These are phyloP conservation scores for Semotilus atromaculatus DNA, from an alignment of 2,797 vertebrate species.

Conservation along the genomic window DNA sequence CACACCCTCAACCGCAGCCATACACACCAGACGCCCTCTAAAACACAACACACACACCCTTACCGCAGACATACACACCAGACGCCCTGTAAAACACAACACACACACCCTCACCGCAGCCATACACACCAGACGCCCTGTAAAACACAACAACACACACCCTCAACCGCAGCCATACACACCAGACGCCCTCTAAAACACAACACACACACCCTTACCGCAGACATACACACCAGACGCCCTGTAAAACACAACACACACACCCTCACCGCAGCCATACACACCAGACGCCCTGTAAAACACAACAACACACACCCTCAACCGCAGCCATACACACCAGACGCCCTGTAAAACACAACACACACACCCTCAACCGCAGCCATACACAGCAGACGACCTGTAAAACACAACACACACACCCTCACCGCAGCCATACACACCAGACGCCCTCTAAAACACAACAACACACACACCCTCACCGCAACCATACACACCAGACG, in stretches of 20 bases:
- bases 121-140: slow-evolving; percentile 58
- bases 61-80: slow-evolving; percentile 55
- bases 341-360: slow-evolving; percentile 58
- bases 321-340: slow-evolving; percentile 56
- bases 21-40: slow-evolving; percentile 59
- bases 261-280: slow-evolving; percentile 56
- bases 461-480: not conserved
- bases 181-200: slow-evolving; percentile 59
- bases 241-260: slow-evolving; percentile 47
- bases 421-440: slow-evolving; percentile 56
- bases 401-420: slow-evolving; percentile 35
- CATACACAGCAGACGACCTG: slow-evolving; percentile 58
- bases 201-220: not conserved
- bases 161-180: slow-evolving; percentile 58
- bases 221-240: slow-evolving; percentile 61
- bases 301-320: slow-evolving; percentile 1
- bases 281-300: slow-evolving; percentile 58
- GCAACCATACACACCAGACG: slow-evolving; percentile 61
- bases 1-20: slow-evolving; percentile 57
- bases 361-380: slow-evolving; percentile 47
- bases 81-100: slow-evolving; percentile 59
- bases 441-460: slow-evolving; percentile 58
- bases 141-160: slow-evolving; percentile 37
- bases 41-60: slow-evolving; percentile 29
- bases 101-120: slow-evolving; percentile 46